Percentiles rank a stretch among this genome's conserved stretches.
Conservation (phyloP, 1,140 invertebrate genomes). For the Ditylenchus dipsaci region DNA sequence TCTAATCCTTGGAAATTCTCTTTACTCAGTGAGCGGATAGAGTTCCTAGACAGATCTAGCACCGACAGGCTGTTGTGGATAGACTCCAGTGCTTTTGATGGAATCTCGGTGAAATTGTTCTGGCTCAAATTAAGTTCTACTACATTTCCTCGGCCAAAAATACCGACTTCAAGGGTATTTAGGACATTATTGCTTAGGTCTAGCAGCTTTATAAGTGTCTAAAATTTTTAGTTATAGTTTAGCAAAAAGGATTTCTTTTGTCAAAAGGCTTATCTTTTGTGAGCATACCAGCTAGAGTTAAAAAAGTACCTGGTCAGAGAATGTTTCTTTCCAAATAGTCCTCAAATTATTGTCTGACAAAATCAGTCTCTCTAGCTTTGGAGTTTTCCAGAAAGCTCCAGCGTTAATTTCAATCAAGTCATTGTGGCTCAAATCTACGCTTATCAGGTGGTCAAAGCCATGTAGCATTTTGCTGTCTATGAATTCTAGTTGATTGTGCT, state of each 20-base stretch:
- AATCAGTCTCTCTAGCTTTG: conserved; percentile 18
- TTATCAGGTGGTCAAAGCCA: conserved; percentile 22
- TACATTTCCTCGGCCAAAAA: conserved; percentile 44
- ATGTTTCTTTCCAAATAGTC: conserved; percentile 40
- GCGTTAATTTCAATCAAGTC: conserved; percentile 38
- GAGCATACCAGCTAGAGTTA: too few species aligned
- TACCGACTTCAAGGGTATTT: conserved; percentile 26
- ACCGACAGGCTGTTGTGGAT: conserved; percentile 24
- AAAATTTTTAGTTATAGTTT: conserved; percentile 20
- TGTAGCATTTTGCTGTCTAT: conserved; percentile 28
- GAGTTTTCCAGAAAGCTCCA: conserved; percentile 28
- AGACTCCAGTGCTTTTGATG: conserved; percentile 32
- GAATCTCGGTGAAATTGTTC: conserved; percentile 37
- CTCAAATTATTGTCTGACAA: conserved; percentile 34
- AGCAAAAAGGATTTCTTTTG: conserved; percentile 6
- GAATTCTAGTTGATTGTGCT: conserved; percentile 39
- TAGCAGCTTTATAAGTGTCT: conserved; percentile 21
- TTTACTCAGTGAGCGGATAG: conserved; percentile 13
- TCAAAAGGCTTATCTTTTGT: background rate
- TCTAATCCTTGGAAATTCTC: conserved; percentile 21
- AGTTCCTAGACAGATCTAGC: conserved; percentile 33
- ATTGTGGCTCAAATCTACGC: conserved; percentile 29
- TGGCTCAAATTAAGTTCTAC: conserved; percentile 19
- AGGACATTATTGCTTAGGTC: conserved; percentile 32
- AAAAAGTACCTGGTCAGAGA: conserved; percentile 26